phyloP scores from a whole-genome alignment of 2,888 invertebrate species.

The Tryphoninae sp. region DNA sequence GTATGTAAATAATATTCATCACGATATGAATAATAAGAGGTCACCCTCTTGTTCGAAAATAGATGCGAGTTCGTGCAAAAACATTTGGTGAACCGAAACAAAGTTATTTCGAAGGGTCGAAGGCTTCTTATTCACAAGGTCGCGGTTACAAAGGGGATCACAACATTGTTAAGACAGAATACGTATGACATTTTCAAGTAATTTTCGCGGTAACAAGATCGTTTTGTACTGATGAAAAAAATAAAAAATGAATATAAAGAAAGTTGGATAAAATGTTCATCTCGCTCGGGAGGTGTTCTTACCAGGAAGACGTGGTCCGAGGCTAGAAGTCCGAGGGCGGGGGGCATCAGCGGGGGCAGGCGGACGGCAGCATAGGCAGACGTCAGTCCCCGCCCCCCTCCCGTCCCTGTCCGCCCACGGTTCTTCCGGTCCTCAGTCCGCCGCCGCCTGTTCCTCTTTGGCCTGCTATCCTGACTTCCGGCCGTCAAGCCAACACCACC shows the following conservation, averaged over 20 bases:
- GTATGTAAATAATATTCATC: background rate
- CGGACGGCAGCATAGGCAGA: conserved; percentile 81
- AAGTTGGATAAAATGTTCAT: conserved; percentile 42
- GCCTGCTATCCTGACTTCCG: conserved; percentile 69
- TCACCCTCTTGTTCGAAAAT: background rate
- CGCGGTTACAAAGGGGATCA: background rate
- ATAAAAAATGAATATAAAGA: conserved; percentile 6
- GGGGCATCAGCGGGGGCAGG: conserved; percentile 85
- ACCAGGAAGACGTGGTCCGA: conserved; percentile 81
- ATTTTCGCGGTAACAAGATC: background rate
- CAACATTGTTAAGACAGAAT: too few species aligned
- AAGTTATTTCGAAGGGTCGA: background rate
- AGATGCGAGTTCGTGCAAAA: background rate
- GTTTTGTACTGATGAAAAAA: background rate
- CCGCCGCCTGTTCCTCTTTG: conserved; percentile 79
- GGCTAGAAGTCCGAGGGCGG: conserved; percentile 82
- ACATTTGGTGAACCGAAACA: background rate
- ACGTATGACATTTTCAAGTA: background rate
- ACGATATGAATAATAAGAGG: background rate
- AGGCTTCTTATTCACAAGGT: background rate
- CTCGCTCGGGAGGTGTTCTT: conserved; percentile 74
- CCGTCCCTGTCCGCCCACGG: conserved; percentile 80
- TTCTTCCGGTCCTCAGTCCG: conserved; percentile 80
- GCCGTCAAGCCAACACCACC: conserved; percentile 52
- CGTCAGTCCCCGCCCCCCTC: conserved; percentile 80